Base-by-base conservation (phyloP, 1,140 invertebrate genomes). In the Drosophila erecta region DNA sequence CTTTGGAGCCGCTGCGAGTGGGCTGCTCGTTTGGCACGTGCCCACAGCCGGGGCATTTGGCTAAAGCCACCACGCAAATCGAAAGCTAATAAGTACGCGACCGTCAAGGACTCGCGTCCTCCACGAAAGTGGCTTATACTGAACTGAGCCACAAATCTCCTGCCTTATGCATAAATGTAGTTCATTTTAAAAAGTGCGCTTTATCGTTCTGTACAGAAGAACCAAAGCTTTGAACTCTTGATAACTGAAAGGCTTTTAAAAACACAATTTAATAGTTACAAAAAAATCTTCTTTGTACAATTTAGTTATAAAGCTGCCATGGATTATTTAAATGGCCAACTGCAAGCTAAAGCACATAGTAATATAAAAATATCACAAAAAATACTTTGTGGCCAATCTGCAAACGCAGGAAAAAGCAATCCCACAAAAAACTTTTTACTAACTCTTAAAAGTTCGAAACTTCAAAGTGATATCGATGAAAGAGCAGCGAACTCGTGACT, bases 61-160 rank as follows among this genome's bases (percentile, higher is more conserved):
- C 79, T 73, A 84, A 89, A 81, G 83, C 81, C 74, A 87, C 83
- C 81, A 73, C 50, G 83, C 79, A 86, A 86, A 86, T 86, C 81
- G 84, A 87, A 87, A 87, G 81, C 79, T 87, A 86, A 87, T 87
- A 58, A 72, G 47, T 60, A 44, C 43, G 46, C 74, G 40, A 41
- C 37, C 69, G 47, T 59, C 50, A 14, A 59, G 50, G 57, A 24
- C 38, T 40, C 27, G 38, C 15, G 3, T 27, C 54, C 38, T 17
- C 40, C 44, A 60, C 40, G 44, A 40, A 46, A 69, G 62, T 57
- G 65, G 41, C 51, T 71, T 40, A 49, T 6, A 37, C 43, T 20
- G 53, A 41, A 37, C 43, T 20, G 53, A 41, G 35, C 49, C 51
- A 50, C 38, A 66, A 58, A 53, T 55, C 67, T 49, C 22, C 17